phyloP scores from a whole-genome alignment of 2,113 vertebrate genomes.

The Anoura caudifer region DNA sequence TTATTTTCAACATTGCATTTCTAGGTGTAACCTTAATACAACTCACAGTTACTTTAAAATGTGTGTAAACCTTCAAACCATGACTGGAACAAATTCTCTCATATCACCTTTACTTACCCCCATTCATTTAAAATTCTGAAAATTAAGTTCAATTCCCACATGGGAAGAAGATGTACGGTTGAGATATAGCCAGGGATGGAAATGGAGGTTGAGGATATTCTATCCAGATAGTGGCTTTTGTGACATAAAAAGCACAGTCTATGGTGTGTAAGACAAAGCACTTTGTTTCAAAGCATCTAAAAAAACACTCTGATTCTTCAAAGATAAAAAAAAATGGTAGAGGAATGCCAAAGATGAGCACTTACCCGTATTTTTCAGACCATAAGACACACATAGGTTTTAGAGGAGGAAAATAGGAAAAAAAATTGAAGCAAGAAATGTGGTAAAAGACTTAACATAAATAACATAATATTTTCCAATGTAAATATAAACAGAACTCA shows the following conservation, averaged over 20 bases:
- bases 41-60: background rate
- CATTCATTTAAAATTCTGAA: background rate
- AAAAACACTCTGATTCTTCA: background rate
- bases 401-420: too few species aligned
- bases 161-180: background rate
- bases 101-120: background rate
- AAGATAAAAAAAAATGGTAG: background rate
- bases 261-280: background rate
- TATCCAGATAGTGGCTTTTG: background rate
- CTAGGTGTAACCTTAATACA: background rate
- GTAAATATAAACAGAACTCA: too few species aligned
- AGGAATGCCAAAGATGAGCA: background rate
- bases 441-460: too few species aligned
- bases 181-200: background rate
- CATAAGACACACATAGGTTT: too few species aligned
- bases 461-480: too few species aligned
- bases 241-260: background rate
- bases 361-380: background rate
- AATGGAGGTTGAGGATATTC: background rate
- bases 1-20: background rate
- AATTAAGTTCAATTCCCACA: background rate
- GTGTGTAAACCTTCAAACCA: background rate
- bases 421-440: too few species aligned
- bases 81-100: background rate
- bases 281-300: slow-evolving; percentile 41